These are phyloP conservation scores for Thecophora atra DNA, from an alignment of 2,888 invertebrate species.

Conservation along the genomic window DNA sequence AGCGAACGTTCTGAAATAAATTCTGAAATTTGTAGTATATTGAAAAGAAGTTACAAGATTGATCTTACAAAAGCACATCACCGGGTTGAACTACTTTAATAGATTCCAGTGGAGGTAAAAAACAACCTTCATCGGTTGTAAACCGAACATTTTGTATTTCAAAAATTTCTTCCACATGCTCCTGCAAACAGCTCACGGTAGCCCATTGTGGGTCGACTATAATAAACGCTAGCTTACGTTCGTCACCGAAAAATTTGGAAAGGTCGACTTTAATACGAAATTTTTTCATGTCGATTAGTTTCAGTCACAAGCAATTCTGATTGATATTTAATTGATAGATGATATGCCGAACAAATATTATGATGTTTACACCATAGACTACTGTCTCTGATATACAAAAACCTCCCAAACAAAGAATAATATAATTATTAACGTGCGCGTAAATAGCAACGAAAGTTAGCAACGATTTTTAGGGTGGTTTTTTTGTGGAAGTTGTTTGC, in stretches of 20 bases:
- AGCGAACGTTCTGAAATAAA: constrained; percentile 42
- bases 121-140: constrained; percentile 44
- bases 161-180: constrained; percentile 47
- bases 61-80: constrained; percentile 42
- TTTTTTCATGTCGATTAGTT: constrained; percentile 42
- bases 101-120: constrained; percentile 48
- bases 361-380: too few relatives aligned
- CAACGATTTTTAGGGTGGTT: too few relatives aligned
- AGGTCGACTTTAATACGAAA: constrained; percentile 50
- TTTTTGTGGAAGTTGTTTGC: too few relatives aligned
- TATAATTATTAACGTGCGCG: too few relatives aligned
- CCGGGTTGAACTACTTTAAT: constrained; percentile 45
- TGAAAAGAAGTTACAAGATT: neutral
- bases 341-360: too few relatives aligned
- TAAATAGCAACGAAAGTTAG: too few relatives aligned
- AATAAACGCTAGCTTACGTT: constrained; percentile 46
- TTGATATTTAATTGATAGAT: too few relatives aligned
- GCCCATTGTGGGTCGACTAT: constrained; percentile 48
- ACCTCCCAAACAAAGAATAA: too few relatives aligned
- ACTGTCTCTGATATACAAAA: too few relatives aligned
- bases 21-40: neutral
- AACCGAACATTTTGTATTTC: constrained; percentile 46
- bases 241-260: constrained; percentile 49
- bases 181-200: constrained; percentile 44
- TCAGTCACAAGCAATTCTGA: too few relatives aligned